Percentiles rank a stretch among this genome's conserved stretches.
These are phyloP conservation scores for Toxonevra muliebris DNA, from an alignment of 2,888 invertebrate species.

Conservation along the genomic window DNA sequence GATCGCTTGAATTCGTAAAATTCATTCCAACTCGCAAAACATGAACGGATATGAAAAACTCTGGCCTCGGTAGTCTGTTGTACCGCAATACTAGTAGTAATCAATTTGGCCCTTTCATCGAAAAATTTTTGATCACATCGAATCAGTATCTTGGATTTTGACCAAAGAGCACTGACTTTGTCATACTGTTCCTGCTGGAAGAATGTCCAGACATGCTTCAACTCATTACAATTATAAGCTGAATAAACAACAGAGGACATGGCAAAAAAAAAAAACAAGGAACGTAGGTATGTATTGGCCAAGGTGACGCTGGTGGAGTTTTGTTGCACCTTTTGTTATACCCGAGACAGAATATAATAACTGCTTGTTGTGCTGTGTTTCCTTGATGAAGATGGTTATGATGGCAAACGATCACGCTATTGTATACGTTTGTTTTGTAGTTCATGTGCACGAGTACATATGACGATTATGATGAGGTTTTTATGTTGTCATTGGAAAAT, in stretches of 20 bases:
- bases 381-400: slow-evolving; percentile 18
- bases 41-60: too few relatives aligned
- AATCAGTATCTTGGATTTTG: too few relatives aligned
- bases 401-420: slow-evolving; percentile 22
- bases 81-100: too few relatives aligned
- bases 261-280: slow-evolving; percentile 23
- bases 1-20: too few relatives aligned
- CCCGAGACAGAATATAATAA: slow-evolving; percentile 32
- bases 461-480: slow-evolving; percentile 58
- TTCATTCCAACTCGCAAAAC: too few relatives aligned
- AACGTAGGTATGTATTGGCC: slow-evolving; percentile 17
- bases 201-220: slow-evolving; percentile 28
- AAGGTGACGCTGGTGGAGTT: slow-evolving; percentile 36
- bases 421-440: slow-evolving; percentile 15
- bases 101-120: too few relatives aligned
- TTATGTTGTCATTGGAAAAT: slow-evolving; percentile 59
- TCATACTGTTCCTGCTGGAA: not conserved
- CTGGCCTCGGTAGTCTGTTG: too few relatives aligned
- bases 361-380: slow-evolving; percentile 17
- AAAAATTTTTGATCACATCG: too few relatives aligned
- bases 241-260: slow-evolving; percentile 4
- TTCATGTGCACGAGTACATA: slow-evolving; percentile 25
- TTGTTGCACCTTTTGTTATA: slow-evolving; percentile 46
- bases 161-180: too few relatives aligned
- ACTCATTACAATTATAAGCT: slow-evolving; percentile 43